Base-by-base conservation (phyloP, 1,140 invertebrate species). In the Listronotus bonariensis region DNA sequence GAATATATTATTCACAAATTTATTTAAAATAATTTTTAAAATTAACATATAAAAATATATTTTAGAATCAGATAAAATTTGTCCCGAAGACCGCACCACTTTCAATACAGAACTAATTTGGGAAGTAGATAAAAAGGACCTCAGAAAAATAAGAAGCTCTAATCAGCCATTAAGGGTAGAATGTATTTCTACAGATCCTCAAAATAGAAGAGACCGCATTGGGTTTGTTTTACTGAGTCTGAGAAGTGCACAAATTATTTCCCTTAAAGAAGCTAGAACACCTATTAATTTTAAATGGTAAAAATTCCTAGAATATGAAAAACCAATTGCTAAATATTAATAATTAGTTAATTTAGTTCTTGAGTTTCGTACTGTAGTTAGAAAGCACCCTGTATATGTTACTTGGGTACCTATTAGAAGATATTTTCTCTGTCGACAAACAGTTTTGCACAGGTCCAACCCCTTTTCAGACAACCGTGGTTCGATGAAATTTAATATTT, bases 131-230 rank as follows among this genome's bases (percentile, higher is more conserved):
- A 83, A 82, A 70, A 77, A 72, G 67, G 69, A 70, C 26, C 45
- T 83, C 10, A 70, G 81, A 68, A 82, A 81, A 77, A 79, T 83
- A 72, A 68, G 82, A 59, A 80, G 79, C 34, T 77, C 76, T 2
- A 82, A 83, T 72, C 74, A 77, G 4, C 79, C 80, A 12, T 68
- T 84, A 58, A 80, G 83, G 72, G 70, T 84, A 15, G 82, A 85
- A 73, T 83, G 82, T 72, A 79, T 79, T 65, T 73, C 74, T 34
- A 63, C 79, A 38, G 80, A 82, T 56, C 70, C 73, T 12, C 72
- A 77, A 3, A 73, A 65, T 31, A 74, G 77, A 49, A 79, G 81
- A 52, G 81, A 83, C 46, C 79, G 77, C 65, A 68, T 85, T 34
- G 83, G 83, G n/a, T 82, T 82, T 57, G 67, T 80, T 42, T 57